Evolutionary conservation across 2,797 vertebrate genomes (phyloP), one percentile per base, ranked within the genome.

Genomic region (Hoplostethus atlanticus): DNA sequence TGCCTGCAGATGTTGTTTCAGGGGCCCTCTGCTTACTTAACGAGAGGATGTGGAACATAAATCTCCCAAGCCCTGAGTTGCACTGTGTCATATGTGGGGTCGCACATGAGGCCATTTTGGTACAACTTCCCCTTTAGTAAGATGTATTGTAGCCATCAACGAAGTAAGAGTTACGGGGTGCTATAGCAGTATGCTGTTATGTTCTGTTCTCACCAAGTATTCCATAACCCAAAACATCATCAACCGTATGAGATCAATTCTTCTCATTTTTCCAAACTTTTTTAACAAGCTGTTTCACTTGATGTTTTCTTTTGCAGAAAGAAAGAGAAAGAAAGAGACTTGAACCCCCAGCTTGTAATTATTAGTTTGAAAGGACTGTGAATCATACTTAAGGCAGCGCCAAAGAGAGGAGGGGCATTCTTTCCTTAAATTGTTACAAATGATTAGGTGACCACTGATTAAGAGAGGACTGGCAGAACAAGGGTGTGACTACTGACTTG

Each of bases 1-100:
- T 91, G 85, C 81, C 84, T 90, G 85, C 91, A 91, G 89, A 92
- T 90, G 89, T 91, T 90, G 78, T 83, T 89, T 86, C 62, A 46
- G 81, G 84, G 84, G 83, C 82, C 78, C 82, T 73, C 54, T 69
- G 81, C 80, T 88, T 89, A 81, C 76, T 87, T 83, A 89, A 90
- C 55, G 9, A 88, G 79, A 88, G 86, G 80, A 89, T 84, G 88
- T 87, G 78, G 87, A 86, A 84, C 85, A 90, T 91, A 86, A 92
- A 90, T 91, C 90, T 91, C 88, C 71, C 80, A 81, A 90, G 86
- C 72, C 76, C 85, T 83, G 55, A 36, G 75, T 77, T 78, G 77
- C 81, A 75, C 68, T 76, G 71, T 57, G 83, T 84, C 73, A 64
- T 77, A 70, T 73, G 73, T 42, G 72, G 87, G 86, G 86, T 88